Percentiles rank a stretch among this genome's conserved stretches.
phyloP scores from a whole-genome alignment of 2,113 vertebrate species.

The Urocynchramus pylzowi region DNA sequence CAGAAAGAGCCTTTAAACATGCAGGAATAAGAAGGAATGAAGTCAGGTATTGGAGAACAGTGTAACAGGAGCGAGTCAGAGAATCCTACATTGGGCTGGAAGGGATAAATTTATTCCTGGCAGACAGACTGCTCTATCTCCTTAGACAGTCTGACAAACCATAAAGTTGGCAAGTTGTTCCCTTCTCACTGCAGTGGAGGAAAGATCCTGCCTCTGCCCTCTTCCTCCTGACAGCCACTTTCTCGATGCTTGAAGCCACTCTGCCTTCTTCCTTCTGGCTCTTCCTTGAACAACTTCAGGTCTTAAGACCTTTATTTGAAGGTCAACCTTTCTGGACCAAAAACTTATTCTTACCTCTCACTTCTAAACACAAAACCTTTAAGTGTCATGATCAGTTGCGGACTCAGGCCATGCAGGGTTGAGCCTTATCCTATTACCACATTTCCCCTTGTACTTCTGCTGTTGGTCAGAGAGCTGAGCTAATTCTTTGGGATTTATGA shows the following conservation, averaged over 20 bases:
- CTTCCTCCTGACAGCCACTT: not conserved
- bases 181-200: not conserved
- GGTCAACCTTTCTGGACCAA: not conserved
- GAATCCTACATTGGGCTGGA: not conserved
- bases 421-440: not conserved
- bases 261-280: not conserved
- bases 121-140: not conserved
- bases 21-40: not conserved
- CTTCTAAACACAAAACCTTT: not conserved
- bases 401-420: not conserved
- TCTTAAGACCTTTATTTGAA: not conserved
- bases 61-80: not conserved
- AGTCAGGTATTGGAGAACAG: not conserved
- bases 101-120: not conserved
- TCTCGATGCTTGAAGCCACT: not conserved
- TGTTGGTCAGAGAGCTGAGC: not conserved
- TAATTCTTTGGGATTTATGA: not conserved
- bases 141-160: not conserved
- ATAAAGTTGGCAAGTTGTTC: not conserved
- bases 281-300: not conserved
- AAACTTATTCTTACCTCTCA: not conserved
- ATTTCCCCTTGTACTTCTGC: not conserved
- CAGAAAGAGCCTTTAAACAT: not conserved
- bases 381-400: not conserved
- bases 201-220: not conserved